A percentile compares a stretch with the other conserved stretches of the same genome.
These are phyloP conservation scores for Eristalis intricaria DNA, from an alignment of 2,888 invertebrate species.

Conservation along the genomic window DNA sequence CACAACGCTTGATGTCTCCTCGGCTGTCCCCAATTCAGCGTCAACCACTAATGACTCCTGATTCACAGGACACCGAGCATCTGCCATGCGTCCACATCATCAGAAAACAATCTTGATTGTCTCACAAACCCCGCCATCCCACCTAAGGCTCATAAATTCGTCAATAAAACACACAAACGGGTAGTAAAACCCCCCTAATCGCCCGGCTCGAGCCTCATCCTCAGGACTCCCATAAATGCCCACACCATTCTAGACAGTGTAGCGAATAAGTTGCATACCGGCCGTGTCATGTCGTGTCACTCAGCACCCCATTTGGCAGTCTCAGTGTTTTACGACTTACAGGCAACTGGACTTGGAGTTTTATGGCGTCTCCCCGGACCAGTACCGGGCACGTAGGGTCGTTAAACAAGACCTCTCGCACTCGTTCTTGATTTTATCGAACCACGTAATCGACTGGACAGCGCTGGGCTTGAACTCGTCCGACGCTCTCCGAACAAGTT, in stretches of 20 bases:
- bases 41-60: too few relatives aligned
- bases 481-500: not conserved
- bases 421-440: not conserved
- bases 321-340: not conserved
- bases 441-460: not conserved
- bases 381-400: not conserved
- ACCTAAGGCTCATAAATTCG: not conserved
- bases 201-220: not conserved
- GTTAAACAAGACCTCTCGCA: not conserved
- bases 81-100: too few relatives aligned
- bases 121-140: not conserved
- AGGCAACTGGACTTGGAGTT: not conserved
- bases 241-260: not conserved
- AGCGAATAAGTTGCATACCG: not conserved
- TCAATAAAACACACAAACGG: not conserved
- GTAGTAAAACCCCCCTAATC: not conserved
- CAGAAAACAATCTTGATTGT: not conserved
- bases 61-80: too few relatives aligned
- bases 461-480: not conserved
- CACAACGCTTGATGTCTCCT: too few relatives aligned
- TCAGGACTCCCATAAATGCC: not conserved
- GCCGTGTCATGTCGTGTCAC: not conserved
- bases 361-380: not conserved
- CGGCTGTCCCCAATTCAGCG: too few relatives aligned
- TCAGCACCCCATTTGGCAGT: not conserved